Evolutionary conservation across 2,888 invertebrate genomes (phyloP).

Genomic region (Allophyes oxyacanthae): DNA sequence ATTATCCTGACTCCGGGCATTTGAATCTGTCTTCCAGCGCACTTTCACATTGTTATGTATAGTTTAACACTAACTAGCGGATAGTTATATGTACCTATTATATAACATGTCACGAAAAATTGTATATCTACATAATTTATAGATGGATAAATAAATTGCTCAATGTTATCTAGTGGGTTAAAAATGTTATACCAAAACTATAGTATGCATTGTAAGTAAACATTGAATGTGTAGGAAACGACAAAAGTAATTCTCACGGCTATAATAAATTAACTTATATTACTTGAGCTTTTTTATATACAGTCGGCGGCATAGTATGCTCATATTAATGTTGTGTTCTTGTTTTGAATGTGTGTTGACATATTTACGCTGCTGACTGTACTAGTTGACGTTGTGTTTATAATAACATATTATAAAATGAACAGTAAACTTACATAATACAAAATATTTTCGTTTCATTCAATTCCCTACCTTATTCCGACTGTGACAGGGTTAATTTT

Average conservation of each 20-base stretch:
- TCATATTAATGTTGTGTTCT: conserved; percentile 44
- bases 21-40: conserved; percentile 76
- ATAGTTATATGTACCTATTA: conserved; percentile 54
- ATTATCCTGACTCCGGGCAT: conserved; percentile 79
- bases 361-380: conserved; percentile 69
- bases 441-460: conserved; percentile 73
- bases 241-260: conserved; percentile 54
- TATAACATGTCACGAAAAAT: conserved; percentile 59
- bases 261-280: conserved; percentile 62
- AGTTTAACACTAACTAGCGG: conserved; percentile 66
- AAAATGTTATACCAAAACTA: conserved; percentile 76
- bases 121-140: conserved; percentile 58
- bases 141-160: conserved; percentile 69
- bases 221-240: conserved; percentile 41
- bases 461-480: not conserved
- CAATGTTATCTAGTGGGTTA: conserved; percentile 84
- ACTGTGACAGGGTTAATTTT: too few relatives aligned
- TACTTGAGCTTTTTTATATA: conserved; percentile 55
- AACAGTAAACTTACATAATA: conserved; percentile 86
- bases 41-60: conserved; percentile 82
- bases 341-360: conserved; percentile 59
- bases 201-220: conserved; percentile 65
- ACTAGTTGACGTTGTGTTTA: conserved; percentile 85
- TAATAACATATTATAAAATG: conserved; percentile 88
- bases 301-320: conserved; percentile 43